Conservation (phyloP, 2,888 invertebrate genomes). For the Lasioglossum figueresi region DNA sequence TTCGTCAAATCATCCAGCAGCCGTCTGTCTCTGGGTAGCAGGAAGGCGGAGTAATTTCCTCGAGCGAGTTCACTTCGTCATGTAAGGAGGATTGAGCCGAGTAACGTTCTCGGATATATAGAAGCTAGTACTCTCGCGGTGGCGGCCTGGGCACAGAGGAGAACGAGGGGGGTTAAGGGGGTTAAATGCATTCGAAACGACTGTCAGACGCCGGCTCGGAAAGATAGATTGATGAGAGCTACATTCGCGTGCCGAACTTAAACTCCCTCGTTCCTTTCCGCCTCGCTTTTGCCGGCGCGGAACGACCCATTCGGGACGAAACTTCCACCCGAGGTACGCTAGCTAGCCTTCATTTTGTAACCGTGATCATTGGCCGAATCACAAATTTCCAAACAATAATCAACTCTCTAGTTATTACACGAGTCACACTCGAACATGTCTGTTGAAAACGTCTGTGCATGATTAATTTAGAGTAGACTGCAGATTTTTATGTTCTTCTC, state of each 20-base stretch:
- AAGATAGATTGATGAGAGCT: conserved; percentile 81
- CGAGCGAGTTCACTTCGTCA: conserved; percentile 66
- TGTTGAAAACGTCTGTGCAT: neutral
- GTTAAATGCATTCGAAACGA: conserved; percentile 80
- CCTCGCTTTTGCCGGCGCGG: conserved; percentile 64
- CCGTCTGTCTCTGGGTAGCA: conserved; percentile 58
- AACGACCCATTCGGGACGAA: conserved; percentile 76
- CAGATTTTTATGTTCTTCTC: neutral
- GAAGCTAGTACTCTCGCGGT: conserved; percentile 40
- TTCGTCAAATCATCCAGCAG: conserved; percentile 71
- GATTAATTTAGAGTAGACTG: neutral
- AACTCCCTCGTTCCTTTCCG: conserved; percentile 73
- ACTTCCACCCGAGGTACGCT: conserved; percentile 66
- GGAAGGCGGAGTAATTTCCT: conserved; percentile 72
- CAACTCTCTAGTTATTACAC: neutral
- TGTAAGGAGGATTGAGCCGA: conserved; percentile 67
- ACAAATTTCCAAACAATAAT: neutral
- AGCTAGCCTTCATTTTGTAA: neutral
- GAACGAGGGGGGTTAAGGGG: conserved; percentile 56
- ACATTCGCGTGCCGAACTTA: conserved; percentile 77
- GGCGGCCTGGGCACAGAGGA: conserved; percentile 41
- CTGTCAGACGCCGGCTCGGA: conserved; percentile 79
- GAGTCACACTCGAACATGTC: neutral
- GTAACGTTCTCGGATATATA: conserved; percentile 59
- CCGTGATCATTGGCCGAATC: conserved; percentile 4